These are phyloP conservation scores for Nymphicus hollandicus DNA, from an alignment of 2,113 vertebrate genomes.

Conservation along the genomic window DNA sequence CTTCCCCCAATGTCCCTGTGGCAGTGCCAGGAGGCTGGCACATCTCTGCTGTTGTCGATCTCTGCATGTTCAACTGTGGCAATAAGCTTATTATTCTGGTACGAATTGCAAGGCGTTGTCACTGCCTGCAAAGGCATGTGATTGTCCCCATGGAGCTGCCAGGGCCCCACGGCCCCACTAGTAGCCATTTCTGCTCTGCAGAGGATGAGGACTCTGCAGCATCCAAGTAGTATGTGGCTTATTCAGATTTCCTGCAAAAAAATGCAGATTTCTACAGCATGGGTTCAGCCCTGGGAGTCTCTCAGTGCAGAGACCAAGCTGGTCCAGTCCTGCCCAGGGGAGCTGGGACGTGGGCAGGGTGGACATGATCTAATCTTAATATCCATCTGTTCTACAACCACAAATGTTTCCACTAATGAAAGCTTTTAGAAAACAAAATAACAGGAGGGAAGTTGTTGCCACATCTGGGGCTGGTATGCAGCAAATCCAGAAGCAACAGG, in stretches of 20 bases:
- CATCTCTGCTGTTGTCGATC: neutral
- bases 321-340: neutral
- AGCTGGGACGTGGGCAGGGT: neutral
- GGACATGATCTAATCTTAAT: neutral
- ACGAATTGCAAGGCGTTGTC: neutral
- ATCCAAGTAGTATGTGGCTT: fast-evolving
- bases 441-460: neutral
- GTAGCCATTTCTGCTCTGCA: neutral
- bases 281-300: neutral
- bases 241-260: neutral
- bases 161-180: fast-evolving
- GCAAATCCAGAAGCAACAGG: neutral
- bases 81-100: neutral
- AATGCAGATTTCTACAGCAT: neutral
- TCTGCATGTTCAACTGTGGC: fast-evolving
- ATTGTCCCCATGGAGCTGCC: neutral
- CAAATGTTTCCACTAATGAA: neutral
- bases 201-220: neutral
- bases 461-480: neutral
- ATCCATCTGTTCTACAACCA: neutral
- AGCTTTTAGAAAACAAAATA: neutral
- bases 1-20: neutral
- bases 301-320: neutral
- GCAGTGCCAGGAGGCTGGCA: neutral
- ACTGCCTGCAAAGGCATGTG: neutral